Evolutionary conservation across 2,113 vertebrate genomes (phyloP).

Genomic region (Mionectes macconnelli): DNA sequence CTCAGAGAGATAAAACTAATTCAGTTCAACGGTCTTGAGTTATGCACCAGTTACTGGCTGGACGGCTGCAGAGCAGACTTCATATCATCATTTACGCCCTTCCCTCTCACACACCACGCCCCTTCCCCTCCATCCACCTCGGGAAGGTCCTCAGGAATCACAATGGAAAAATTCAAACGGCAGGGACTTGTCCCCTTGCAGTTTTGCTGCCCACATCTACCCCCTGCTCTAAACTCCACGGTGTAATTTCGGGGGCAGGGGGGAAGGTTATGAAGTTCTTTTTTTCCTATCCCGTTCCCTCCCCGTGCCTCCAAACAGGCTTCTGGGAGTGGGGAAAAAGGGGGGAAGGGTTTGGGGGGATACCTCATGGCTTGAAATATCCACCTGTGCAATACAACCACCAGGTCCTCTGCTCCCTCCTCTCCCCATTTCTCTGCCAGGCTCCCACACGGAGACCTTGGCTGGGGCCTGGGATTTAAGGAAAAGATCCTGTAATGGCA

Average conservation of each 20-base stretch:
- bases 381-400: not conserved
- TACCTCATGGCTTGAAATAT: conserved; percentile 19
- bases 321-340: not conserved
- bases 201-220: not conserved
- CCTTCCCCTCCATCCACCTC: not conserved
- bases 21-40: not conserved
- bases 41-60: conserved; percentile 34
- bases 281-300: not conserved
- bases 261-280: not conserved
- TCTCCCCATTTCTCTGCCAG: not conserved
- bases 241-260: not conserved
- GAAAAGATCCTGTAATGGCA: not conserved
- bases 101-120: not conserved
- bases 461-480: not conserved
- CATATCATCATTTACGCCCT: not conserved
- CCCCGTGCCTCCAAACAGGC: not conserved
- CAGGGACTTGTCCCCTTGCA: not conserved
- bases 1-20: conserved; percentile 10
- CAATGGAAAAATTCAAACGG: not conserved
- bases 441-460: not conserved
- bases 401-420: not conserved
- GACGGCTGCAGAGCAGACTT: conserved; percentile 17
- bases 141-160: not conserved
- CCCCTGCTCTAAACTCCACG: not conserved
- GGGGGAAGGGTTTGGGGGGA: not conserved